Base-by-base conservation (phyloP, 2,797 vertebrate species). In the Xenentodon cancila region DNA sequence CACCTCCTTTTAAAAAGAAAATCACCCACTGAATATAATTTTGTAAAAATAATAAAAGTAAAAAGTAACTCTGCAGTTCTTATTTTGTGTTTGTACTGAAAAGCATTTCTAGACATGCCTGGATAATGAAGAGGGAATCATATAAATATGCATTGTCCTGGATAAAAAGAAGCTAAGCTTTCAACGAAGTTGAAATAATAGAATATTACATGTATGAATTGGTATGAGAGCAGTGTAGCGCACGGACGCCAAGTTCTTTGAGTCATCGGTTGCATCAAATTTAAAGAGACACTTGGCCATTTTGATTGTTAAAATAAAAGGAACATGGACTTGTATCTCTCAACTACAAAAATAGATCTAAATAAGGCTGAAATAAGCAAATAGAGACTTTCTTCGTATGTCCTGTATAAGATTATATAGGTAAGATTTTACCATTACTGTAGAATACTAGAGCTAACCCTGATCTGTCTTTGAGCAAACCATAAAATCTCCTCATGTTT, bases 401-500 rank as follows among this genome's bases (percentile, higher is more conserved):
- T 25, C 3, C 18, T 37, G 15, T 18, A 3, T 56, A 68, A 71
- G 63, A 59, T 57, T 3, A 53, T 62, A 73, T 75, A 67, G 69
- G 59, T 6, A 43, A 68, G 37, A 50, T 32, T 64, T 68, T 69
- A 7, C 49, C 20, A 13, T n/a, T 9, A 12, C 49, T 48, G 19
- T 44, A 13, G 18, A 56, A 56, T 20, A 55, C 53, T 53, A 27
- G 19, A 59, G 75, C 76, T 81, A 74, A 77, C 30, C 49, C 63
- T 88, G 82, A 90, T 89, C 84, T 77, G 73, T 75, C 65, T 72
- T 73, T 60, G 59, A 75, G 77, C 82, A 64, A 74, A 68, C 61
- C 67, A 77, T 83, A 81, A 86, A 91, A 91, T 89, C 82, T 85
- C 75, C 25, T 25, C 25, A 34, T 87, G 86, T 84, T 84, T 89